Percentiles rank a stretch among this genome's conserved stretches.
Conservation (phyloP, 2,113 vertebrate genomes). For the Dermatemys mawii region DNA sequence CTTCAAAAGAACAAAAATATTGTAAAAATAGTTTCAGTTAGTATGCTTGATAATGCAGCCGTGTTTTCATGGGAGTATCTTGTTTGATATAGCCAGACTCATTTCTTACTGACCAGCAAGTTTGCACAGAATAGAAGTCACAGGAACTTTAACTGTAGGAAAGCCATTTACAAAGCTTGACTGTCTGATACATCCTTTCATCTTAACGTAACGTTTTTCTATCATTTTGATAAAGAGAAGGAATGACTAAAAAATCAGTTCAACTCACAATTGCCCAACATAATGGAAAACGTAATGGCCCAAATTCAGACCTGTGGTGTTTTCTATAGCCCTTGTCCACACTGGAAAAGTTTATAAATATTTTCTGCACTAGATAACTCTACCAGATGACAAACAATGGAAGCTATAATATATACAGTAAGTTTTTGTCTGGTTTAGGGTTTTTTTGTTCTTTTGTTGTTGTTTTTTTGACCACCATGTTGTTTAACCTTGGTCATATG, state of each 20-base stretch:
- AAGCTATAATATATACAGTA: neutral
- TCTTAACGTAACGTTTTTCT: neutral
- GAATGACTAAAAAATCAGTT: neutral
- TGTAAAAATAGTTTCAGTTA: neutral
- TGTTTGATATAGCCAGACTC: neutral
- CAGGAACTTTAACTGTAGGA: neutral
- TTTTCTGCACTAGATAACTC: neutral
- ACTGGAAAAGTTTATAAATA: rapidly evolving
- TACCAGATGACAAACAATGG: neutral
- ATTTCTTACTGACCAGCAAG: neutral
- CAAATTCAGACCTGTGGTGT: neutral
- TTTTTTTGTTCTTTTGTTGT: neutral
- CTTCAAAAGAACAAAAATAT: neutral
- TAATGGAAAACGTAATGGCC: neutral
- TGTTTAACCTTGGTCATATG: rapidly evolving
- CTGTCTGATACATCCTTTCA: neutral
- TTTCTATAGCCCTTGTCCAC: neutral
- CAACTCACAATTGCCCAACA: neutral
- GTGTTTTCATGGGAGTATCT: neutral
- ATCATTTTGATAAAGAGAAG: neutral
- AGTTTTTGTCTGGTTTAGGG: neutral
- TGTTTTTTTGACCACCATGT: neutral
- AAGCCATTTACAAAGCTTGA: neutral
- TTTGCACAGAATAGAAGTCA: neutral
- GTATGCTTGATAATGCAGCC: neutral